These are phyloP conservation scores for Drosophila meridiana DNA, from an alignment of 2,888 invertebrate species.

Conservation along the genomic window DNA sequence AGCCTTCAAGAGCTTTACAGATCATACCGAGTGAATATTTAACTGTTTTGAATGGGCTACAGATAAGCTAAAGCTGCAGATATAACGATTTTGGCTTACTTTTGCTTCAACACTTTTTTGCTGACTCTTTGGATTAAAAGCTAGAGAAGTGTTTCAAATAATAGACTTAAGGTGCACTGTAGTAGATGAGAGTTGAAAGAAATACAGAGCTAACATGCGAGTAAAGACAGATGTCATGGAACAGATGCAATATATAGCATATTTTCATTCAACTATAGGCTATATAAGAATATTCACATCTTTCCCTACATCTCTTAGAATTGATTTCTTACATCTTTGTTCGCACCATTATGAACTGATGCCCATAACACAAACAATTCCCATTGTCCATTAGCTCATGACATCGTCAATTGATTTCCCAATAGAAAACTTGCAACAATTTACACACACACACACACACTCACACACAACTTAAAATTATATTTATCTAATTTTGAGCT, in stretches of 20 bases:
- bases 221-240: not conserved
- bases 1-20: constrained; percentile 6
- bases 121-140: too few relatives aligned
- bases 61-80: not conserved
- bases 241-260: not conserved
- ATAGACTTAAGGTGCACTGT: not conserved
- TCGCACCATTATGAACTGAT: not conserved
- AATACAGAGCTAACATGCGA: not conserved
- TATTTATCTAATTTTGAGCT: constrained; percentile 72
- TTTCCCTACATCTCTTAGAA: not conserved
- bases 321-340: constrained; percentile 27
- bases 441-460: constrained; percentile 51
- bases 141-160: not conserved
- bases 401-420: constrained; percentile 73
- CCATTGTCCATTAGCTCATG: constrained; percentile 71
- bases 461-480: constrained; percentile 58
- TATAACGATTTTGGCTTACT: not conserved
- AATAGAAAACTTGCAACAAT: constrained; percentile 63
- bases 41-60: not conserved
- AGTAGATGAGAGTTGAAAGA: too few relatives aligned
- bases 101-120: not conserved
- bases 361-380: constrained; percentile 43
- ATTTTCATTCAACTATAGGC: not conserved
- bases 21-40: not conserved
- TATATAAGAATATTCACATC: not conserved